Conservation (phyloP, 2,888 invertebrate species). For the Ectobius pallidus region DNA sequence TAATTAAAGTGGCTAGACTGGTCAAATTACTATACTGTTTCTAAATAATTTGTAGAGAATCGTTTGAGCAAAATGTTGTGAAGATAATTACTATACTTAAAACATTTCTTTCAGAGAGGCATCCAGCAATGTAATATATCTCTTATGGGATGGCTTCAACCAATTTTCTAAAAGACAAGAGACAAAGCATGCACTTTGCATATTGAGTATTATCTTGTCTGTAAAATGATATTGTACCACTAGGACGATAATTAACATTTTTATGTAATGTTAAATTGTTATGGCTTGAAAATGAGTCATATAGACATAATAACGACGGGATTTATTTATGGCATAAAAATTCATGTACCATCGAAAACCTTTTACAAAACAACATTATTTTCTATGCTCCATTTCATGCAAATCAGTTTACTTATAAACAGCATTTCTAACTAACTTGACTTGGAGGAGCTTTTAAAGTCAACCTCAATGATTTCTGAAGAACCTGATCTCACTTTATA, state of each 20-base stretch:
- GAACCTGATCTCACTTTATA: no score
- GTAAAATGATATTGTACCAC: not conserved
- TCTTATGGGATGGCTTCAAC: no score
- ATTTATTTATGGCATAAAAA: not conserved
- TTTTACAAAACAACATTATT: not conserved
- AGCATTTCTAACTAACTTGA: not conserved
- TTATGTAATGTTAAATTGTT: not conserved
- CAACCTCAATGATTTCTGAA: no score
- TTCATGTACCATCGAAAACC: not conserved
- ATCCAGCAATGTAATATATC: no score
- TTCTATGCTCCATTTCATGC: not conserved
- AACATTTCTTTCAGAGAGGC: no score
- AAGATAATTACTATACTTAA: no score
- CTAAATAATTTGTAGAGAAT: no score
- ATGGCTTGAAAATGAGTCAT: not conserved
- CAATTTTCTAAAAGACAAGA: not conserved
- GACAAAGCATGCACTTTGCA: not conserved
- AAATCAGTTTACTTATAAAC: not conserved
- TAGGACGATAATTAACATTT: not conserved
- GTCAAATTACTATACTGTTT: no score
- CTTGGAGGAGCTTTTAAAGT: no score
- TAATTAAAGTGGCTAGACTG: no score
- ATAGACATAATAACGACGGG: not conserved
- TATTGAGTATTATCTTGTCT: not conserved
- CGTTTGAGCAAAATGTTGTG: no score